Evolutionary conservation across 2,888 invertebrate genomes (phyloP), one percentile per base, ranked within the genome.

Genomic region (Sarcophaga carnaria): DNA sequence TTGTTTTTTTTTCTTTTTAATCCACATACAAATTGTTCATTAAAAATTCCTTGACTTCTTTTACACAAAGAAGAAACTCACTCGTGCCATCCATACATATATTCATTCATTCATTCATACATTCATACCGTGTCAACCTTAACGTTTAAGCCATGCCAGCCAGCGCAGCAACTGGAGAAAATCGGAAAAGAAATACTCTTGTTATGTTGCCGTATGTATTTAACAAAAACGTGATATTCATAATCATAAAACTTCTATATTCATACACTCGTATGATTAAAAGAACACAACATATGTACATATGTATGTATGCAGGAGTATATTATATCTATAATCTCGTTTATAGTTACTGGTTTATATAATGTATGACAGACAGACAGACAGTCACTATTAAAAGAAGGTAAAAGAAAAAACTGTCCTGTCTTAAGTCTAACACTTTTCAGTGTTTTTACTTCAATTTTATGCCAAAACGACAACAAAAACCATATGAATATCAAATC

Each of bases 21-120:
- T 8, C 2, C 37, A 74, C 77, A 74, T 83, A 70, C 60, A 84
- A 87, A 83, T 87, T 84, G 75, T 81, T 87, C 81, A 87, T 84
- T 84, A 79, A 87, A 82, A 87, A 84, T 87, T 87, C 87, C 82
- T 84, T 87, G 87, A 87, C 87, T 87, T 87, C 76, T 67, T 83
- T 80, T 47, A 70, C n/a, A 49, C 37, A 63, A 75, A 17, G 37
- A 63, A 77, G 5, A 22, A 5, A 49, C 59, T 60, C 12, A 49
- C 82, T 80, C 79, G 76, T 83, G 82, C 81, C 78, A 81, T 74
- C 12, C 72, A 72, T 62, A 22, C 62, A 11, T 12, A 2, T 17
- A 67, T 63, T n/a, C 37, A 60, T 22, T 62, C 37, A 37, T 37
- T 37, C 37, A 37, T 37, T 37, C 10, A 6, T 37, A 37, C 37